Base-by-base conservation (phyloP, 1,140 invertebrate genomes). In the Eriosoma lanigerum region DNA sequence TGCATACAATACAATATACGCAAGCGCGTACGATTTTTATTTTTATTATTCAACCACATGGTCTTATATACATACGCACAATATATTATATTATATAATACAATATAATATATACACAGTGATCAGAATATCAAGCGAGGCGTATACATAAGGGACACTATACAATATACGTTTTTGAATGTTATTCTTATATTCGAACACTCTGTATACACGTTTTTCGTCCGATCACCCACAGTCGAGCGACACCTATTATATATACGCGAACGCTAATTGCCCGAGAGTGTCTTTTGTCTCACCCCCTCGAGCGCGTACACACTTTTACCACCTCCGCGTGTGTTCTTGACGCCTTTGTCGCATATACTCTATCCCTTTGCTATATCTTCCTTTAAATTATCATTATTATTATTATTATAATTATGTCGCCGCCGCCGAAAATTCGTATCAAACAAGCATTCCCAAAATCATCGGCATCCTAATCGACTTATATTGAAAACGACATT, bases 241-340 rank as follows among this genome's bases (percentile, higher is more conserved):
- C 52, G 52, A 54, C 52, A 54, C 52, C 52, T 54, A 54, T n/a
- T 5, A 10, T 19, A 8, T n/a, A 8, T 3, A 8, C 52, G 15
- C 52, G 17, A 46, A 21, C 21, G 17, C 66, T 70, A 70, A 48
- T 70, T 70, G 44, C 21, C 44, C 46, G 44, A 70, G 21, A n/a
- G 44, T 48, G 66, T 70, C 66, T 70, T 70, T 70, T 70, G 66
- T 70, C 24, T 32, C 44, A 21, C n/a, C 21, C 38, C 64, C 38
- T 66, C 32, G 17, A 13, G 1, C 38, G n/a, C 32, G 8, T 38
- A 4, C 32, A 4, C 32, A 4, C 32, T 38, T 38, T 38, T 38
- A 38, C 32, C 32, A 8, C 32, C 32, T 3, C 32, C 13, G 56
- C 29, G 58, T 32, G 58, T 32, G 58, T 32, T 62, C 6, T 17